Evolutionary conservation across 1,140 invertebrate species (phyloP), one percentile per base, ranked within the genome.

Genomic region (Tetranychus cinnabarinus): DNA sequence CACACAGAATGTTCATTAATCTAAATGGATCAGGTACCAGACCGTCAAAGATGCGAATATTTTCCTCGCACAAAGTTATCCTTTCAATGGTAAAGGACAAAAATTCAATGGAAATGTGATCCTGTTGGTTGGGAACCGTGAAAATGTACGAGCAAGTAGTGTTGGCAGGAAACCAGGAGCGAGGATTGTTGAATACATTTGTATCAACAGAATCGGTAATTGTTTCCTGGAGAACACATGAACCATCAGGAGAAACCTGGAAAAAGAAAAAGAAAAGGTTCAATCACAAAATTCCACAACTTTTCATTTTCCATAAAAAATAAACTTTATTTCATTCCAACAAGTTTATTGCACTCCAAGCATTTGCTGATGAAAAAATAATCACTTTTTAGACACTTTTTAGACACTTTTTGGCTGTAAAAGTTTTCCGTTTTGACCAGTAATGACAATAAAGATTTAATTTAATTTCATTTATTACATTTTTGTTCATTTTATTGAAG

Each of bases 131-230:
- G 13, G 61, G 59, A n/a, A 63, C 62, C 7, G 61, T 58, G 47
- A 68, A 68, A 2, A 62, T 47, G 35, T 68, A 68, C 3, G 62
- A 61, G 45, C 67, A 68, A 23, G 66, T 67, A 12, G 65, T 66
- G 42, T 67, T 68, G 6, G 60, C 61, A 8, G 66, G 66, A 55
- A 67, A 68, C 67, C 67, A 68, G 6, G 67, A 68, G 12, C 66
- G 46, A 3, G 67, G 52, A 23, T 62, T 61, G 3, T 63, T 65
- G 56, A 65, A 68, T 0, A 61, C 5, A 42, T 55, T 42, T 6
- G 33, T 34, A 13, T 35, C 23, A 50, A 54, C 36, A 10, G 60
- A 57, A 36, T 64, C 64, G 7, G 56, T 57, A 13, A 68, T 59
- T n/a, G 64, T 61, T 48, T 63, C 36, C 52, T 67, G 63, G 3